Percentiles rank a stretch among this genome's conserved stretches.
phyloP scores from a whole-genome alignment of 30 jellyfish, hydroid and myxozoan species.

The Mastigias papua region DNA sequence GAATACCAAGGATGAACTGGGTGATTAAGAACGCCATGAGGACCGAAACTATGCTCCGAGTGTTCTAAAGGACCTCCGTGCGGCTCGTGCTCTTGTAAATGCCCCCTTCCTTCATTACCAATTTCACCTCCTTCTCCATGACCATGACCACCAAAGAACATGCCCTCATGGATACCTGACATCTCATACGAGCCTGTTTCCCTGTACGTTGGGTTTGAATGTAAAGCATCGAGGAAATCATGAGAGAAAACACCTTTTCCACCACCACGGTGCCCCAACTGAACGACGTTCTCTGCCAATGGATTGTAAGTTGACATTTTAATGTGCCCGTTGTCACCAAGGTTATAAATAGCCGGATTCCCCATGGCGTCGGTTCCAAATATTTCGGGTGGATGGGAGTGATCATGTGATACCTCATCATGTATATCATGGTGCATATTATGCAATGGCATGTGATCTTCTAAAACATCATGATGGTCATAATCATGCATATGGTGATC shows the following conservation, averaged over 20 bases:
- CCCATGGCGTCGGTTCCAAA: slow-evolving; percentile 79
- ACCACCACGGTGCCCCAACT: slow-evolving; percentile 54
- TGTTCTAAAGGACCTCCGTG: slow-evolving; percentile 44
- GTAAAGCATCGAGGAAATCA: slow-evolving; percentile 60
- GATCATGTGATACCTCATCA: slow-evolving; percentile 31
- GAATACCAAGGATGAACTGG: slow-evolving; percentile 75
- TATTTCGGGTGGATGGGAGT: slow-evolving; percentile 80
- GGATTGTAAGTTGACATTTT: slow-evolving; percentile 66
- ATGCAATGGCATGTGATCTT: slow-evolving; percentile 35
- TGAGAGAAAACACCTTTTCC: slow-evolving; percentile 45
- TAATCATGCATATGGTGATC: slow-evolving; percentile 22
- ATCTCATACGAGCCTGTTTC: slow-evolving; percentile 45
- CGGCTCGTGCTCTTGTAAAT: slow-evolving; percentile 32
- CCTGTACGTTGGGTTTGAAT: slow-evolving; percentile 42
- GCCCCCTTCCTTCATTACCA: slow-evolving; percentile 25
- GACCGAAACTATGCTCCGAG: slow-evolving; percentile 64
- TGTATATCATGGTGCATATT: slow-evolving; percentile 14
- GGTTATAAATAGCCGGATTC: slow-evolving; percentile 63
- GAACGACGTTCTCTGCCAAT: slow-evolving; percentile 43
- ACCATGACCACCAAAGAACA: slow-evolving; percentile 63
- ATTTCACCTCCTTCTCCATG: slow-evolving; percentile 50
- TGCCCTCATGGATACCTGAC: slow-evolving; percentile 45
- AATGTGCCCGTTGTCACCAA: slow-evolving; percentile 68
- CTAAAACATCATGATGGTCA: slow-evolving; percentile 50
- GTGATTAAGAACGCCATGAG: slow-evolving; percentile 57